Base-by-base conservation (phyloP, 2,113 vertebrate species). In the Rhipidura dahli region DNA sequence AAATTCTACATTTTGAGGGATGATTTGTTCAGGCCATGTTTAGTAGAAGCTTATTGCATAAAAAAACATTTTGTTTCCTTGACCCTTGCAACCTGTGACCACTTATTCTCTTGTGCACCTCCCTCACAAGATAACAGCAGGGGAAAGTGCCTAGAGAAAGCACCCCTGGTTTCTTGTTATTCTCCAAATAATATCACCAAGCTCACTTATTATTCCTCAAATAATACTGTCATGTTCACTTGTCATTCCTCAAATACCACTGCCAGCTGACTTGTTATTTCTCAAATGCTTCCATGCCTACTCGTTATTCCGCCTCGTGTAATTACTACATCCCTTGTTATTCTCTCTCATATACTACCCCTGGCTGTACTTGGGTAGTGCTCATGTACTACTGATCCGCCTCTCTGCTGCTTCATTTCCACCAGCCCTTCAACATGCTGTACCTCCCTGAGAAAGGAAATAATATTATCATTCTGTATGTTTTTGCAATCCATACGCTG, bases 1-100 rank as follows among this genome's bases (percentile, higher is more conserved):
- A 98, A 97, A 98, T 99, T 98, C 97, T 97, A 95, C 92, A 79
- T 98, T 97, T 98, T 97, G 98, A 98, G 97, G 97, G 96, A 98
- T 98, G 98, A 98, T 98, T 98, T 98, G 98, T 98, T 98, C 97
- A 96, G 97, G 97, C 97, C 94, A 91, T 97, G 97, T 98, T 98
- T 98, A 98, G 98, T 96, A 98, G 97, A 97, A 96, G 96, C 96
- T 97, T 97, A 97, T 98, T 97, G 96, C 96, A 97, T 98, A 96
- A 96, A 97, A 97, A 91, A 87, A 51, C 88, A 96, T 96, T 97
- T 97, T 97, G 97, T 96, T 97, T 90, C 79, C 68, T 94, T 97
- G 97, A 97, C 97, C 97, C 95, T 83, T 61, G 45, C 90, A 96
- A 97, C 97, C 97, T 96, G 53, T 91, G 97, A 95, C 97, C 96